A percentile compares a stretch with the other conserved stretches of the same genome.
Evolutionary conservation across 1,140 invertebrate species (phyloP).

Genomic region (Eriocheir sinensis): DNA sequence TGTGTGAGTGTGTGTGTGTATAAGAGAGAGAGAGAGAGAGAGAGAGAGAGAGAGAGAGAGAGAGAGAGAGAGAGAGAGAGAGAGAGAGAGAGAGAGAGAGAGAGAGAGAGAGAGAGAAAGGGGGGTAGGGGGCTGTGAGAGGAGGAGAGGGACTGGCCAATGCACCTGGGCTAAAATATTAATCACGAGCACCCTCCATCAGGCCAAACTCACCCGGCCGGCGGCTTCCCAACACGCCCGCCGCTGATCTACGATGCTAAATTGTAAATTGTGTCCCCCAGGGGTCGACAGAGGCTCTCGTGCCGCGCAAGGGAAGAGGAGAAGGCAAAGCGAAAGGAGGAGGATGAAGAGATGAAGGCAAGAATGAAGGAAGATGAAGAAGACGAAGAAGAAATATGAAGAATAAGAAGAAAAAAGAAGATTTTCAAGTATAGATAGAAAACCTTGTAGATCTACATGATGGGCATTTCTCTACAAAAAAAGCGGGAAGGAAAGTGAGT

Average conservation of each 20-base stretch:
- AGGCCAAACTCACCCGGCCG: constrained; percentile 44
- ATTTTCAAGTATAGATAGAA: too few species aligned
- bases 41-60: constrained; percentile 21
- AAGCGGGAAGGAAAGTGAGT: background rate
- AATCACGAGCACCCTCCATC: constrained; percentile 62
- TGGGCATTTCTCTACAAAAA: too few species aligned
- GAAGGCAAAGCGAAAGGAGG: background rate
- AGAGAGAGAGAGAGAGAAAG: background rate
- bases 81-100: constrained; percentile 20
- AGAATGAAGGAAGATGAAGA: background rate
- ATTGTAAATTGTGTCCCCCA: constrained; percentile 60
- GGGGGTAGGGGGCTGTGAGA: background rate
- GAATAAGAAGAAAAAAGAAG: background rate
- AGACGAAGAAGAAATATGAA: background rate
- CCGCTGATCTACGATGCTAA: constrained; percentile 60
- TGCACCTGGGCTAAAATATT: constrained; percentile 66
- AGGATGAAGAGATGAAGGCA: background rate
- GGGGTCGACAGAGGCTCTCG: constrained; percentile 39
- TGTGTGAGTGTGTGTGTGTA: too few species aligned
- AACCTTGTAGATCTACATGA: too few species aligned
- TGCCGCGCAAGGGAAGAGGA: background rate
- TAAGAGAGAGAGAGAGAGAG: constrained; percentile 16
- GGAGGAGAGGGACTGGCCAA: constrained; percentile 43
- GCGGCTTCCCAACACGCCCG: constrained; percentile 7
- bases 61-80: background rate